Evolutionary conservation across 2,113 vertebrate species (phyloP).

Genomic region (Gymnocephalus cernua): DNA sequence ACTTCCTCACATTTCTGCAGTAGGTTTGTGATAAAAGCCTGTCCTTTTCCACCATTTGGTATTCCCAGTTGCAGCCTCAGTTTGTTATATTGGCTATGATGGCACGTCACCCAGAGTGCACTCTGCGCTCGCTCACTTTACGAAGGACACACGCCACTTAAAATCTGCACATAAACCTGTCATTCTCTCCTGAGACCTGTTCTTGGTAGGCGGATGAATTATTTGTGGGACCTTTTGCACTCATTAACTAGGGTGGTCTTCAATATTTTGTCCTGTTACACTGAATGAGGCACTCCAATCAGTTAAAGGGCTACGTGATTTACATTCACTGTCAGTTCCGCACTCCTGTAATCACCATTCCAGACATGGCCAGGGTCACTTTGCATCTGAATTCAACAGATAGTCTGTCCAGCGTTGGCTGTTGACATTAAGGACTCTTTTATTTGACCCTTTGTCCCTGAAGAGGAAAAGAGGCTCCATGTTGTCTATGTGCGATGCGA

Average conservation of each 20-base stretch:
- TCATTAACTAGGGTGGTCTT: slow-evolving; percentile 20
- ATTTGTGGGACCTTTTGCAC: slow-evolving; percentile 63
- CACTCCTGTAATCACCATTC: slow-evolving; percentile 37
- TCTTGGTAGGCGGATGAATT: slow-evolving; percentile 48
- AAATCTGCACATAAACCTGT: slow-evolving; percentile 71
- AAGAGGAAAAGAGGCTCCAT: neutral
- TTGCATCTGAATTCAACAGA: slow-evolving; percentile 49
- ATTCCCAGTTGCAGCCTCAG: slow-evolving; percentile 33
- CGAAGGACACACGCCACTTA: slow-evolving; percentile 62
- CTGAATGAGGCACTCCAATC: slow-evolving; percentile 72
- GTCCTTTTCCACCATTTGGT: slow-evolving; percentile 49
- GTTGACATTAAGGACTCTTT: slow-evolving; percentile 19
- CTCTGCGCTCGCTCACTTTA: slow-evolving; percentile 43
- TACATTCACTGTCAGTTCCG: slow-evolving; percentile 70
- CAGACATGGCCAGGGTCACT: slow-evolving; percentile 73
- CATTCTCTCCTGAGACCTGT: slow-evolving; percentile 38
- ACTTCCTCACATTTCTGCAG: slow-evolving; percentile 28
- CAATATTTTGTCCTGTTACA: slow-evolving; percentile 56
- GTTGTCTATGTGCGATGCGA: neutral
- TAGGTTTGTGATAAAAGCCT: slow-evolving; percentile 44
- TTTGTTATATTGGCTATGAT: slow-evolving; percentile 58
- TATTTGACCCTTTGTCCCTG: neutral
- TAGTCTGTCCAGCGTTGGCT: slow-evolving; percentile 39
- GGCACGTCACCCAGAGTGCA: slow-evolving; percentile 47
- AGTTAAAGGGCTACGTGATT: slow-evolving; percentile 71